phyloP scores from a whole-genome alignment of 2,888 invertebrate genomes.

The Camponotus fellah region DNA sequence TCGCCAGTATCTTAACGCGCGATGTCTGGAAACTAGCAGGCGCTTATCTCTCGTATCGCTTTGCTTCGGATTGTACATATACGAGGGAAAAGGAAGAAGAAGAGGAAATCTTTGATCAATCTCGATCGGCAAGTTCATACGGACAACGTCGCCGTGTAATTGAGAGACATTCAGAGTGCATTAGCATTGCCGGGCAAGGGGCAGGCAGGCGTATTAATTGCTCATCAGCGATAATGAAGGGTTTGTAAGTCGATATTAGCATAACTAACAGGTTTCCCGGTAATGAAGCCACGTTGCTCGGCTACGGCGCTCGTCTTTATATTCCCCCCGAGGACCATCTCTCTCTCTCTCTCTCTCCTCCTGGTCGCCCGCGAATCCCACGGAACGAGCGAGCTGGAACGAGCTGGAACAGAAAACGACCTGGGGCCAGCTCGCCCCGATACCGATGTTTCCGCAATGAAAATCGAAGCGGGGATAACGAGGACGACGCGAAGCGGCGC shows the following conservation, averaged over 20 bases:
- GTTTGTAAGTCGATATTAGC: conserved; percentile 85
- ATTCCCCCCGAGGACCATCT: conserved; percentile 45
- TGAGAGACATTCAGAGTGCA: conserved; percentile 82
- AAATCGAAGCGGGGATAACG: conserved; percentile 34
- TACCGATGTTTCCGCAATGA: conserved; percentile 44
- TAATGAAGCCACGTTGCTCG: conserved; percentile 82
- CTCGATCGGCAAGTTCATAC: conserved; percentile 39
- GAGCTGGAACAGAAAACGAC: conserved; percentile 32
- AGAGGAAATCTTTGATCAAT: conserved; percentile 58
- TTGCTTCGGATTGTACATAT: background rate
- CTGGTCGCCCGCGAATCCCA: conserved; percentile 83
- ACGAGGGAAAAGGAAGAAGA: background rate
- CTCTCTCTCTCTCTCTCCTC: background rate
- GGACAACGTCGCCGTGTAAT: conserved; percentile 80
- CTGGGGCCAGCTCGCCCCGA: conserved; percentile 16
- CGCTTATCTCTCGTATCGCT: background rate
- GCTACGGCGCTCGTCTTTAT: conserved; percentile 70
- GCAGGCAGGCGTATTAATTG: conserved; percentile 84
- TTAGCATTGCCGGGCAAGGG: conserved; percentile 77
- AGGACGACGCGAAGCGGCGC: conserved; percentile 48
- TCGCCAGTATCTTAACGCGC: conserved; percentile 40
- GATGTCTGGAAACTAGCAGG: background rate
- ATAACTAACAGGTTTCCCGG: conserved; percentile 84
- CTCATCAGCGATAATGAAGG: conserved; percentile 85
- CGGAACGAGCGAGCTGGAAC: conserved; percentile 70